phyloP scores from a whole-genome alignment of 64 coral and sea anemone genomes.

The Montipora capricornis region DNA sequence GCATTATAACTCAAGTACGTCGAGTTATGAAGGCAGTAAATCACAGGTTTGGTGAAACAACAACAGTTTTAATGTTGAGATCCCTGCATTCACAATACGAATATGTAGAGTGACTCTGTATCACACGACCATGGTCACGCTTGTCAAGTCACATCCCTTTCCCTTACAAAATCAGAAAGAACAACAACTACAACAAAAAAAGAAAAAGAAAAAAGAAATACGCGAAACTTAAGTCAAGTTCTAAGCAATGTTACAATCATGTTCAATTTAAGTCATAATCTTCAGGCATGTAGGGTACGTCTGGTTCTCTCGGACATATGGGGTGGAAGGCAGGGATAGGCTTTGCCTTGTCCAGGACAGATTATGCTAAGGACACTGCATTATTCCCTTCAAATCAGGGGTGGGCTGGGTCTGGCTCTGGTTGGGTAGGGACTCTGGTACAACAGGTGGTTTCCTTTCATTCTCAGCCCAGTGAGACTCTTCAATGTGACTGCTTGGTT shows the following conservation, averaged over 20 bases:
- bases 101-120: not conserved
- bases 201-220: too few species aligned
- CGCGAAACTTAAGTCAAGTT: too few species aligned
- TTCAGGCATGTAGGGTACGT: too few species aligned
- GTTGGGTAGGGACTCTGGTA: not conserved
- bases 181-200: too few species aligned
- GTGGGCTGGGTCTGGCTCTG: not conserved
- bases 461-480: conserved; percentile 46
- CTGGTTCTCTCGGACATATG: too few species aligned
- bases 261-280: too few species aligned
- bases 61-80: too few species aligned
- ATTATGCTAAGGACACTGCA: conserved; percentile 26
- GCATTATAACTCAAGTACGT: too few species aligned
- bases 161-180: not conserved
- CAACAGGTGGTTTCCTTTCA: conserved; percentile 17
- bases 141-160: not conserved
- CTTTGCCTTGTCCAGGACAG: conserved; percentile 34
- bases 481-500: conserved; percentile 25
- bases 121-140: not conserved
- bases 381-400: conserved; percentile 32
- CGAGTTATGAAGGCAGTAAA: too few species aligned
- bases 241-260: too few species aligned
- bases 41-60: not conserved
- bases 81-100: too few species aligned
- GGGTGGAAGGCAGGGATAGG: not conserved